Percentiles rank a stretch among this genome's conserved stretches.
phyloP scores from a whole-genome alignment of 2,113 vertebrate genomes.

The Corythaeola cristata region DNA sequence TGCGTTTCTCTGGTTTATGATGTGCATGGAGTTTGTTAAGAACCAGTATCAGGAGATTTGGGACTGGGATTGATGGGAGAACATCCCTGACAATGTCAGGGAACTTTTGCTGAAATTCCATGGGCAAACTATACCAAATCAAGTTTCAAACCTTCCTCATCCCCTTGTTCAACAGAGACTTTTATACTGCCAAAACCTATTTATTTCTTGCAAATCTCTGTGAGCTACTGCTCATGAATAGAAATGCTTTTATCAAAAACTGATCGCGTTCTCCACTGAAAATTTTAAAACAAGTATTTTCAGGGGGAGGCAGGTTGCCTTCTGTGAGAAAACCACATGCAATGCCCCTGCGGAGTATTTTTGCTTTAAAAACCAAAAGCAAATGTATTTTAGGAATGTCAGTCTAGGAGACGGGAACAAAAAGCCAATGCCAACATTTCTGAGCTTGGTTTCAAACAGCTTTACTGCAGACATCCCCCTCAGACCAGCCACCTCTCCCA shows the following conservation, averaged over 20 bases:
- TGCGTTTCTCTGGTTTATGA: neutral
- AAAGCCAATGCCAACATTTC: neutral
- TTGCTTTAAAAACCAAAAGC: neutral
- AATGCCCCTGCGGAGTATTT: conserved; percentile 4
- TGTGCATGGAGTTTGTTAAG: neutral
- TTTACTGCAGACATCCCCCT: neutral
- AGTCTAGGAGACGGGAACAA: neutral
- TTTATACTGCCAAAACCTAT: conserved; percentile 55
- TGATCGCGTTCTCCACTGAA: neutral
- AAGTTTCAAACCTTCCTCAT: conserved; percentile 49
- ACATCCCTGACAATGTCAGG: neutral
- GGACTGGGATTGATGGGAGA: neutral
- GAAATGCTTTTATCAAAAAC: conserved; percentile 58
- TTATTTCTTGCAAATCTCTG: conserved; percentile 51
- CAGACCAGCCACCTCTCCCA: neutral
- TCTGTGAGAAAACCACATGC: conserved; percentile 7
- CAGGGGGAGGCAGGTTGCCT: conserved; percentile 42
- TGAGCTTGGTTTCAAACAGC: neutral
- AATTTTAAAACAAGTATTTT: conserved; percentile 49
- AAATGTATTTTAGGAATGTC: neutral
- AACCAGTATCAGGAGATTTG: neutral
- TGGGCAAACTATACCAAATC: neutral
- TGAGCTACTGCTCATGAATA: conserved; percentile 51
- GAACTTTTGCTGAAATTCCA: neutral
- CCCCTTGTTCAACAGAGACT: conserved; percentile 37